Conservation (phyloP, 2,888 invertebrate genomes). For the Caenorhabditis becei region DNA sequence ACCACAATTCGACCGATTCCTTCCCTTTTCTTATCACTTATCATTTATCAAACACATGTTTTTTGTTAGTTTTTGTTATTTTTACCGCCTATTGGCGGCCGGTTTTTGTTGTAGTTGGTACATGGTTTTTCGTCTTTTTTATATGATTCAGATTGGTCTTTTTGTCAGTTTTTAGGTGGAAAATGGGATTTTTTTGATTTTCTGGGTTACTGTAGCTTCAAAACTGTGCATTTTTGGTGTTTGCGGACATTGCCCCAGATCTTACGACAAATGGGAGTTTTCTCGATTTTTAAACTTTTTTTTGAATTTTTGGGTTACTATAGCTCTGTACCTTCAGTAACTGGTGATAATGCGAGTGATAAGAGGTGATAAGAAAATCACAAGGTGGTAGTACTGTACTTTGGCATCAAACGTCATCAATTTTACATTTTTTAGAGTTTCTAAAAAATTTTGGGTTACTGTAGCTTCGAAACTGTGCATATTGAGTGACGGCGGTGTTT, state of each 20-base stretch:
- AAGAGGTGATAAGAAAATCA: too few species aligned
- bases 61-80: neutral
- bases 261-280: neutral
- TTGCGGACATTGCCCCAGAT: neutral
- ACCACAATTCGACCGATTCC: neutral
- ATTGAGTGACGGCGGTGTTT: neutral
- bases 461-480: neutral
- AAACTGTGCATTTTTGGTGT: neutral
- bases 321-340: too few species aligned
- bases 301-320: too few species aligned
- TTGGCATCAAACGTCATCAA: too few species aligned
- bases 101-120: neutral
- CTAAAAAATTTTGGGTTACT: neutral
- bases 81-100: neutral
- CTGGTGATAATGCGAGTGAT: too few species aligned
- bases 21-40: neutral
- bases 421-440: too few species aligned
- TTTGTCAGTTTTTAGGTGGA: neutral
- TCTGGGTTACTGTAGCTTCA: neutral
- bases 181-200: neutral
- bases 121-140: neutral
- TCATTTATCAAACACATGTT: neutral
- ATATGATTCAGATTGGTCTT: neutral
- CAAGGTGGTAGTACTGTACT: too few species aligned
- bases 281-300: neutral